phyloP scores from a whole-genome alignment of 2,113 vertebrate species.

The Ageneiosus marmoratus region DNA sequence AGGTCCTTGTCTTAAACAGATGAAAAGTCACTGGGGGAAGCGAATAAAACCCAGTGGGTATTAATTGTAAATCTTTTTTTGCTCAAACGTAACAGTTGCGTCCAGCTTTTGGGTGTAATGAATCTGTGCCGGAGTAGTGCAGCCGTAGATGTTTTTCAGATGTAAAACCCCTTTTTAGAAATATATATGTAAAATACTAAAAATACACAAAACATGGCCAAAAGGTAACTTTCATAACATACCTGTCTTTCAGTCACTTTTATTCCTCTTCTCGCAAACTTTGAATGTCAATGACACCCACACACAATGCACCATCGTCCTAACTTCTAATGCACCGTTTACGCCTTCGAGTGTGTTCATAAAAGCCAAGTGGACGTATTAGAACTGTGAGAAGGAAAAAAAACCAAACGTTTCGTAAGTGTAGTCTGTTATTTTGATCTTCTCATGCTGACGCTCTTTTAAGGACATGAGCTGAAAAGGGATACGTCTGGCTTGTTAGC shows the following conservation, averaged over 20 bases:
- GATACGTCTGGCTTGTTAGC: no score
- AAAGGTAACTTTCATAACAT: conserved; percentile 47
- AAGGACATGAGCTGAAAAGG: not conserved
- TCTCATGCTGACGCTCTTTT: no score
- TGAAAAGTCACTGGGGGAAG: not conserved
- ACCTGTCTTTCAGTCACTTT: conserved; percentile 21
- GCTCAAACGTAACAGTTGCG: not conserved
- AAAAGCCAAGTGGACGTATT: not conserved
- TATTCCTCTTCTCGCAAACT: conserved; percentile 36
- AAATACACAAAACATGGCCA: conserved; percentile 50
- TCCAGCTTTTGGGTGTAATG: not conserved
- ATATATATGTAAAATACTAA: conserved; percentile 54
- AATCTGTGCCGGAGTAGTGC: not conserved
- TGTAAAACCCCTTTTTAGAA: conserved; percentile 73
- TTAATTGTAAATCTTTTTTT: no score
- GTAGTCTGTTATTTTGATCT: not conserved
- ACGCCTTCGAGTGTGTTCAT: no score
- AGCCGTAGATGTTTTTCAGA: conserved; percentile 23
- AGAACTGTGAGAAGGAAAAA: not conserved
- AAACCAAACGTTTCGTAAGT: fast-evolving
- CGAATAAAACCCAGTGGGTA: not conserved
- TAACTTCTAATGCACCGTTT: not conserved
- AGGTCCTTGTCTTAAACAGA: conserved; percentile 56
- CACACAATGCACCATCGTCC: not conserved
- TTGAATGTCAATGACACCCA: not conserved